These are phyloP conservation scores for Distichodus sexfasciatus DNA, from an alignment of 2,797 vertebrate genomes.

Conservation along the genomic window DNA sequence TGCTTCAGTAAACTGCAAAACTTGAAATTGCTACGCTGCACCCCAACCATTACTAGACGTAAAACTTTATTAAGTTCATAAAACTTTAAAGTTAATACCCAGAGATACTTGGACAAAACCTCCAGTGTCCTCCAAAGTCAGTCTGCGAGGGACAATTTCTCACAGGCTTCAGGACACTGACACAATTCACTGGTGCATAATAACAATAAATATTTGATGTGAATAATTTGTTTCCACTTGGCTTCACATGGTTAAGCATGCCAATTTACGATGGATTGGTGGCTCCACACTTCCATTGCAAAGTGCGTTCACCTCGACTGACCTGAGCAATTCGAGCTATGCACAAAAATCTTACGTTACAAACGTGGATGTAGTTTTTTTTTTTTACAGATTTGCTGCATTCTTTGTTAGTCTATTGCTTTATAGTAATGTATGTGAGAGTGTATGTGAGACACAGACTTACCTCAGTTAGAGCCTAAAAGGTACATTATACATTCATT, in stretches of 20 bases:
- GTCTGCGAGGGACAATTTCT: too few relatives aligned
- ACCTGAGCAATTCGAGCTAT: not conserved
- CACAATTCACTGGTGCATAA: slow-evolving; percentile 1
- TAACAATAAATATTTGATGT: slow-evolving; percentile 16
- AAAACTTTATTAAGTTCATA: too few relatives aligned
- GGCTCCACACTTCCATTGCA: not conserved
- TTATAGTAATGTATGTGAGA: too few relatives aligned
- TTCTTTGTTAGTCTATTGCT: too few relatives aligned
- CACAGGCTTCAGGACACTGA: too few relatives aligned
- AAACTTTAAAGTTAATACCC: too few relatives aligned
- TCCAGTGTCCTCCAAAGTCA: not conserved
- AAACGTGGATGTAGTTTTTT: not conserved
- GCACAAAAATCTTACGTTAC: not conserved
- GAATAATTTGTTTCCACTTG: slow-evolving; percentile 6
- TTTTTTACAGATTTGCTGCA: not conserved
- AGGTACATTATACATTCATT: too few relatives aligned
- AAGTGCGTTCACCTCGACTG: not conserved
- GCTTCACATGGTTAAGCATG: not conserved
- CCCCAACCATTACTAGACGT: too few relatives aligned
- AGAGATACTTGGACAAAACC: too few relatives aligned
- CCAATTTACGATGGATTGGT: not conserved
- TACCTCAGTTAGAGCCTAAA: too few relatives aligned
- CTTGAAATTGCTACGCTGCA: too few relatives aligned
- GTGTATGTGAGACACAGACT: too few relatives aligned
- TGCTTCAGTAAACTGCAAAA: not conserved